Evolutionary conservation across 2,113 vertebrate species (phyloP).

Genomic region (Tragelaphus imberbis): DNA sequence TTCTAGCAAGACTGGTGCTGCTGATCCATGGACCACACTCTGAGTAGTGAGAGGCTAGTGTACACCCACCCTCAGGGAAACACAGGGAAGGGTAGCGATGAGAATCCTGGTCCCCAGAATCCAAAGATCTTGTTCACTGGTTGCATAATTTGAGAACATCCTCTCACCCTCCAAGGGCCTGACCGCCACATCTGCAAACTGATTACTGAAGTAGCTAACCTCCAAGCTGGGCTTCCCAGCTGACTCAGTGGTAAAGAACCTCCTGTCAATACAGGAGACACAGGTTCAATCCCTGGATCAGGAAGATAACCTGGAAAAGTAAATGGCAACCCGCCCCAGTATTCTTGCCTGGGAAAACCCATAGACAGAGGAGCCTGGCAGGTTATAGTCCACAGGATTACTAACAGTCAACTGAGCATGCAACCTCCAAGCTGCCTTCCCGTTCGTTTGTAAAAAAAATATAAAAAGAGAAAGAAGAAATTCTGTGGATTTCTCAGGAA

Average conservation of each 20-base stretch:
- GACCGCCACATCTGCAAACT: background rate
- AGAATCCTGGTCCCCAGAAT: background rate
- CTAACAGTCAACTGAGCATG: background rate
- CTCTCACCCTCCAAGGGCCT: background rate
- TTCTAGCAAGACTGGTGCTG: background rate
- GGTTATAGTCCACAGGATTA: background rate
- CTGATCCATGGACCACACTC: background rate
- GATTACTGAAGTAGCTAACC: background rate
- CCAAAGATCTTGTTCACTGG: background rate
- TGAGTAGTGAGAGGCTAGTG: background rate
- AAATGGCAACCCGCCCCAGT: background rate
- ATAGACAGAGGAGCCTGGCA: background rate
- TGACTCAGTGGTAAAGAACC: background rate
- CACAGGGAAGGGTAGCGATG: background rate
- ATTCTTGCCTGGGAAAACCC: background rate
- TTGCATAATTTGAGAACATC: background rate
- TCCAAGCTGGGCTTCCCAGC: background rate
- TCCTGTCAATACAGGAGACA: accelerated
- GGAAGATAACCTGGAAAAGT: background rate
- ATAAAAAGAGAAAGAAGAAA: background rate
- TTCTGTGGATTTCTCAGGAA: background rate
- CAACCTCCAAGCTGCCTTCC: background rate
- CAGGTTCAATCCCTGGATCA: background rate
- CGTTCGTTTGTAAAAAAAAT: background rate
- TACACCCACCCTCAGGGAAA: background rate